Conservation (phyloP, 2,797 vertebrate genomes). For the Sparus aurata region DNA sequence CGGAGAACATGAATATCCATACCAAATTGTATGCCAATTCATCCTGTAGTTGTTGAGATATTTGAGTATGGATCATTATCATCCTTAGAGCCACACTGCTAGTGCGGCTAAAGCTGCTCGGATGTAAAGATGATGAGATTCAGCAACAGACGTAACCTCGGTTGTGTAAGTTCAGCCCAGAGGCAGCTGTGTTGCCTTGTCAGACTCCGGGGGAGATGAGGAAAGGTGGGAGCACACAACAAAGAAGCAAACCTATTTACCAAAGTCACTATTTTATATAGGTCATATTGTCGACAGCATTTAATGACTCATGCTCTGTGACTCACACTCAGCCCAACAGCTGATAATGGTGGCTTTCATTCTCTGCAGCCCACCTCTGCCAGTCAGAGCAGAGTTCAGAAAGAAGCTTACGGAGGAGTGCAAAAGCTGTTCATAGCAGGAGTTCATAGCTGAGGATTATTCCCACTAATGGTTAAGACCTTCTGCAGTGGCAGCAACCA, state of each 20-base stretch:
- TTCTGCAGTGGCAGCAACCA: constrained; percentile 52
- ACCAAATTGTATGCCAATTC: not conserved
- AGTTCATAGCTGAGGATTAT: constrained; percentile 60
- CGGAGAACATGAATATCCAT: not conserved
- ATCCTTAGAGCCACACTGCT: not conserved
- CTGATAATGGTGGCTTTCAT: constrained; percentile 59
- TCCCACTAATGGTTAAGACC: constrained; percentile 59
- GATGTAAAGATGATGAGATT: constrained; percentile 10
- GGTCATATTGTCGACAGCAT: constrained; percentile 47
- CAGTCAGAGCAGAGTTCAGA: constrained; percentile 16
- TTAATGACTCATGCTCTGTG: constrained; percentile 56
- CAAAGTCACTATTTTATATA: constrained; percentile 56
- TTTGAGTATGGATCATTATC: not conserved
- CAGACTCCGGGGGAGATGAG: not conserved
- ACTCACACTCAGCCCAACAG: constrained; percentile 53
- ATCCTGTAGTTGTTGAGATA: not conserved
- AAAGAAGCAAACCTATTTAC: constrained; percentile 56
- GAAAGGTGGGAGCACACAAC: constrained; percentile 41
- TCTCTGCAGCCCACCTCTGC: constrained; percentile 45
- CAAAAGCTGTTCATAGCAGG: constrained; percentile 19
- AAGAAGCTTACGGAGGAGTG: constrained; percentile 48
- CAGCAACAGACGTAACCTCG: constrained; percentile 9
- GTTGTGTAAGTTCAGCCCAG: not conserved
- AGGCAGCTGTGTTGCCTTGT: not conserved
- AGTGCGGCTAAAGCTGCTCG: not conserved